phyloP scores from a whole-genome alignment of 1,140 invertebrate species.

The Anastrepha ludens region DNA sequence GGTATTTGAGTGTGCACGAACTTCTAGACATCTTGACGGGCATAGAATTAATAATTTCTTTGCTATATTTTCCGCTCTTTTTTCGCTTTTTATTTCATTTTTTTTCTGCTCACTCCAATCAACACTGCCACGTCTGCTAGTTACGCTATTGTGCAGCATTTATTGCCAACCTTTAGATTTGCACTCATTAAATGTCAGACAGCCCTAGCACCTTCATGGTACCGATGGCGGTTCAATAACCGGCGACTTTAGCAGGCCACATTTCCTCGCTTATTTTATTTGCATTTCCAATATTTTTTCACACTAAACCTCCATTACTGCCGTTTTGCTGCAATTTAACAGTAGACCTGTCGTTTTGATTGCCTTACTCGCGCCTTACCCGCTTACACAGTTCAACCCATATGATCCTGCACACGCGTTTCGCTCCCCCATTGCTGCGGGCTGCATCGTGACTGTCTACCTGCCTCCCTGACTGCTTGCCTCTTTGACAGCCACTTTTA shows the following conservation, averaged over 20 bases:
- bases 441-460: neutral
- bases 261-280: neutral
- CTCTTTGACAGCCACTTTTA: neutral
- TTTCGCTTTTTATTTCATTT: constrained; percentile 10
- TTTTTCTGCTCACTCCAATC: neutral
- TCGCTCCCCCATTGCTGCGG: neutral
- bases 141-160: neutral
- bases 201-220: neutral
- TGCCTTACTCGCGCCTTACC: neutral
- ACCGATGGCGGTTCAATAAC: neutral
- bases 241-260: neutral
- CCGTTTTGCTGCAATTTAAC: constrained; percentile 19
- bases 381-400: neutral
- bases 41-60: constrained; percentile 46
- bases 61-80: neutral
- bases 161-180: neutral
- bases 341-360: constrained; percentile 17
- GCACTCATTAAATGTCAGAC: constrained; percentile 38
- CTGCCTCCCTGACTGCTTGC: neutral
- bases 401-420: neutral
- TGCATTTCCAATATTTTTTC: neutral
- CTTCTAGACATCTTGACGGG: constrained; percentile 42
- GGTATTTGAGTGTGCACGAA: neutral
- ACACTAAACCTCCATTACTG: neutral
- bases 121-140: neutral